Evolutionary conservation across 2,888 invertebrate genomes (phyloP).

Genomic region (Ormyrus rosae): DNA sequence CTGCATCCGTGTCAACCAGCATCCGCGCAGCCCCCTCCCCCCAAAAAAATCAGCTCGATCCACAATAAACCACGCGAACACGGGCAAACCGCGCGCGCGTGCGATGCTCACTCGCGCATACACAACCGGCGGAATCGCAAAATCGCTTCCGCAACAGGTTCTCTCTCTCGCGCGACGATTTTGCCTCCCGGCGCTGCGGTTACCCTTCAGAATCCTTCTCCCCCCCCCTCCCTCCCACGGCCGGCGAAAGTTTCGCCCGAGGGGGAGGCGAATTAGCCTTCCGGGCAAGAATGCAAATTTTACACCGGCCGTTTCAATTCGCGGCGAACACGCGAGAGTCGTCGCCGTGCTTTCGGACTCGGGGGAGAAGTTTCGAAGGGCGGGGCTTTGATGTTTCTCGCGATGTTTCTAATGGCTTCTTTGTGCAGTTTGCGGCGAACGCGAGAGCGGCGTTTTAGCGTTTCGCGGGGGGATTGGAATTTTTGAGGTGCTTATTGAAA

Average conservation of each 20-base stretch:
- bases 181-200: not conserved
- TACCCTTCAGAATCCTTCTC: slow-evolving; percentile 14
- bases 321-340: slow-evolving; percentile 12
- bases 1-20: too few species aligned
- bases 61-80: too few species aligned
- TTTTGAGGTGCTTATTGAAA: not conserved
- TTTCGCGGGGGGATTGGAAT: not conserved
- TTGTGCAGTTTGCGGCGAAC: too few species aligned
- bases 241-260: slow-evolving; percentile 6
- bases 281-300: slow-evolving; percentile 46
- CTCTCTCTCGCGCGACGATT: not conserved
- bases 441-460: too few species aligned
- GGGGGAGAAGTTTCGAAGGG: not conserved
- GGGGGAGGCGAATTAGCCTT: slow-evolving; percentile 30
- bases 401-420: too few species aligned
- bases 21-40: too few species aligned
- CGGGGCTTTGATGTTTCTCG: not conserved
- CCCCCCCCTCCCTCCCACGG: not conserved
- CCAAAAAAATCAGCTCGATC: too few species aligned
- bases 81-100: too few species aligned
- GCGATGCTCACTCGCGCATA: too few species aligned
- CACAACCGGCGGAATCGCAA: slow-evolving; percentile 13
- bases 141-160: slow-evolving; percentile 56
- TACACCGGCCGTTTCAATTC: slow-evolving; percentile 34
- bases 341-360: too few species aligned